Base-by-base conservation (phyloP, 2,113 vertebrate genomes). In the Mormyrus lacerda region DNA sequence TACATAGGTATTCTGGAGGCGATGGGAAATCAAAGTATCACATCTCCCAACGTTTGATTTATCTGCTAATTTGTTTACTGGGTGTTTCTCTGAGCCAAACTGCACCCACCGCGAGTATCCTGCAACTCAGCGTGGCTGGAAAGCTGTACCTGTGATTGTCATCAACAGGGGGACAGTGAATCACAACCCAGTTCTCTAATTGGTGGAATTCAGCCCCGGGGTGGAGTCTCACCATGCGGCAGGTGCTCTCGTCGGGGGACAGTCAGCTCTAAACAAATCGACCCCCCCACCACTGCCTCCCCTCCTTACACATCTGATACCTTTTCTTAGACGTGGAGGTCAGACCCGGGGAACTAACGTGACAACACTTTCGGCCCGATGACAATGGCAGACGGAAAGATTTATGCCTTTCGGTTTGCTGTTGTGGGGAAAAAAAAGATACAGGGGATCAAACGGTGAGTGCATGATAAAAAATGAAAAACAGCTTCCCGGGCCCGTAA, bases 381-480 rank as follows among this genome's bases (percentile, higher is more conserved):
- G 96, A 97, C 96, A 97, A 94, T 93, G 93, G 93, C 89, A 95
- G 94, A 96, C 95, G 92, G 93, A 95, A 96, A 98, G 97, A 98
- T 97, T 98, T 98, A 98, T 98, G 97, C 95, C 95, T 95, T 95
- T 92, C 92, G 95, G 96, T 94, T 91, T 94, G 95, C 97, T 97
- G 97, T 97, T 97, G 96, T 96, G 95, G 95, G 94, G 95, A 95
- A 95, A 95, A 94, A 95, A 95, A 94, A 97, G 97, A 97, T 97
- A 97, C 92, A 95, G 93, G 93, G 97, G 96, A 98, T 97, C 96
- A 97, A 97, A 97, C 97, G 96, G 96, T 97, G 96, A 47, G 95
- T 94, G 95, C 95, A 95, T 96, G 97, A 97, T 98, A 97, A 97
- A 95, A 95, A 95, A 95, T 98, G 97, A 97, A 96, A 97, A 97